Conservation (phyloP, 2,888 invertebrate genomes). For the Sesamia inferens region DNA sequence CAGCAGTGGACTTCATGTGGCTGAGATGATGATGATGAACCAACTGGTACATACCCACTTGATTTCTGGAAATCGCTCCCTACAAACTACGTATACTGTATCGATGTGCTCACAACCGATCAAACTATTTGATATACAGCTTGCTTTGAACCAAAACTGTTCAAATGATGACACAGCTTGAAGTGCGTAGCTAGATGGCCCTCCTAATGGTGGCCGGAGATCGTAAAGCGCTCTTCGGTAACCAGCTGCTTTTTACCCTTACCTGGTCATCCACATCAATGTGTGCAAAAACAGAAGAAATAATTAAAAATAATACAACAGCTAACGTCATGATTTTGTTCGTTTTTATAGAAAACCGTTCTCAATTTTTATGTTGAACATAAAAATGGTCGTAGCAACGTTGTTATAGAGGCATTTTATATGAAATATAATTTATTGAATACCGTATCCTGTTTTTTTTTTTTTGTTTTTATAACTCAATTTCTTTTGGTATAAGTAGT, state of each 20-base stretch:
- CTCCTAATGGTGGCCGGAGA: too few species aligned
- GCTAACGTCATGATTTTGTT: slow-evolving; percentile 62
- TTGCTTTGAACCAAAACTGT: too few species aligned
- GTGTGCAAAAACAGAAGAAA: slow-evolving; percentile 52
- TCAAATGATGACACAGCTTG: too few species aligned
- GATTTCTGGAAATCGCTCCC: too few species aligned
- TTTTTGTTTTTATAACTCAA: slow-evolving; percentile 31
- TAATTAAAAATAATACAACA: slow-evolving; percentile 55
- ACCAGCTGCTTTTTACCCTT: not conserved
- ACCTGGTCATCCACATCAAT: slow-evolving; percentile 40
- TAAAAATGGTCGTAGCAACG: slow-evolving; percentile 39
- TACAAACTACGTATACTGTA: too few species aligned
- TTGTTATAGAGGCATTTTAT: slow-evolving; percentile 13
- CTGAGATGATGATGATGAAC: too few species aligned
- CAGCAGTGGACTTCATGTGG: too few species aligned
- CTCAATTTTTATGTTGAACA: slow-evolving; percentile 44
- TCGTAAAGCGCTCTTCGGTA: too few species aligned
- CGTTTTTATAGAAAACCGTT: slow-evolving; percentile 24
- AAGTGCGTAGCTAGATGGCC: too few species aligned
- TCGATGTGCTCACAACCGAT: too few species aligned
- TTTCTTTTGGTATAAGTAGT: slow-evolving; percentile 10
- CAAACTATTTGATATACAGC: too few species aligned
- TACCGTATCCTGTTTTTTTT: not conserved
- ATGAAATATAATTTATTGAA: slow-evolving; percentile 7
- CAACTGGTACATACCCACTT: too few species aligned